phyloP scores from a whole-genome alignment of 92 coral and sea anemone genomes.

The Siderastrea siderea region DNA sequence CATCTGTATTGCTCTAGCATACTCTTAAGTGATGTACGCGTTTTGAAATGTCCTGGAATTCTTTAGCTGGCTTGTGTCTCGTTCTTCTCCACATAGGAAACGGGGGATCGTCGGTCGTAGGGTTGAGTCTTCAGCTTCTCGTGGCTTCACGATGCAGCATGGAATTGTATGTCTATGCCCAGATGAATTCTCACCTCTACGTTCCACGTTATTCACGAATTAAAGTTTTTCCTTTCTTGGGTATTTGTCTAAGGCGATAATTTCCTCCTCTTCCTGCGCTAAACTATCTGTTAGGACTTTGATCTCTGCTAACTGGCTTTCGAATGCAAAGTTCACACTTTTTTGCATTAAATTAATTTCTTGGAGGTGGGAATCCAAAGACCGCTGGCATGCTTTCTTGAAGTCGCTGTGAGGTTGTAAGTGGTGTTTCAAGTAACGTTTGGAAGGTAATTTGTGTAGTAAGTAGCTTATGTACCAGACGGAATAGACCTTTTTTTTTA shows the following conservation, averaged over 20 bases:
- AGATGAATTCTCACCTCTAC: conserved; percentile 10
- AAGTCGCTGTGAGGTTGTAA: too few species aligned
- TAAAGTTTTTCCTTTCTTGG: background rate
- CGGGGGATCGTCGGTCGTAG: conserved; percentile 40
- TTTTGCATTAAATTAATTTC: background rate
- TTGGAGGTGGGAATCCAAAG: background rate
- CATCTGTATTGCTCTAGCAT: conserved; percentile 26
- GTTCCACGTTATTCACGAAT: conserved; percentile 8
- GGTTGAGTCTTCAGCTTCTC: background rate
- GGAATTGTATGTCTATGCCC: conserved; percentile 19
- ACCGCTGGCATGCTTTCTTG: too few species aligned
- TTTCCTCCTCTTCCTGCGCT: conserved; percentile 15
- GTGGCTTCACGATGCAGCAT: conserved; percentile 51
- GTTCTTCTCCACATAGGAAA: conserved; percentile 17
- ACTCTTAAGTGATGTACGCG: conserved; percentile 44
- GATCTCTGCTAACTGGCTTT: conserved; percentile 1
- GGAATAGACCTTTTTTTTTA: too few species aligned
- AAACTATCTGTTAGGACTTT: background rate
- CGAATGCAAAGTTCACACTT: background rate
- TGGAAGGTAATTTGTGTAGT: too few species aligned
- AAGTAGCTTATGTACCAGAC: too few species aligned
- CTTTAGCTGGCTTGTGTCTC: conserved; percentile 23
- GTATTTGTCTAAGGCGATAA: conserved; percentile 5
- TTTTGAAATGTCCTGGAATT: conserved; percentile 1
- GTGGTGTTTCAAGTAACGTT: too few species aligned